These are phyloP conservation scores for Lerista edwardsae DNA, from an alignment of 2,797 vertebrate species.

Conservation along the genomic window DNA sequence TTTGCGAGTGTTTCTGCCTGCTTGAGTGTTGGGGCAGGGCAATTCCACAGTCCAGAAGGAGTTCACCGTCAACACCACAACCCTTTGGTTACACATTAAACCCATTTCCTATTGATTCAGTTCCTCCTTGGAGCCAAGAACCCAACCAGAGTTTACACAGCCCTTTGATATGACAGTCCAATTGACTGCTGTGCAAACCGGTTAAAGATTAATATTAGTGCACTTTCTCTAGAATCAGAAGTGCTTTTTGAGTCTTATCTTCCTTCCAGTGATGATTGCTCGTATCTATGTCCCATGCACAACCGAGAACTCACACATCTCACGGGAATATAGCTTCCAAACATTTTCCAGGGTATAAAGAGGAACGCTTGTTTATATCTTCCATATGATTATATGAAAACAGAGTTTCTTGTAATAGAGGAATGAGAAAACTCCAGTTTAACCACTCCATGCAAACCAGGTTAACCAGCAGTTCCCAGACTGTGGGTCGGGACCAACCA, in stretches of 20 bases:
- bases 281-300: not conserved
- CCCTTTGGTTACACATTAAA: slow-evolving; percentile 36
- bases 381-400: no score
- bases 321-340: slow-evolving; percentile 13
- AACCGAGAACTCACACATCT: no score
- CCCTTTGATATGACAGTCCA: not conserved
- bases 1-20: not conserved
- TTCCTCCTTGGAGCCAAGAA: not conserved
- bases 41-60: not conserved
- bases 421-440: no score
- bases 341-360: not conserved
- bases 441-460: no score
- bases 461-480: no score
- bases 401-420: no score
- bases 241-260: not conserved
- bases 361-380: not conserved
- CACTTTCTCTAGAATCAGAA: not conserved
- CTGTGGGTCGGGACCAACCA: no score
- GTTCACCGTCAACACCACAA: slow-evolving; percentile 29
- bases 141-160: not conserved
- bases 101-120: slow-evolving; percentile 11
- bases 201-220: slow-evolving; percentile 27
- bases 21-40: not conserved
- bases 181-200: not conserved
- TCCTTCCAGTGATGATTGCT: not conserved